These are phyloP conservation scores for Parnassius apollo DNA, from an alignment of 2,888 invertebrate genomes.

Conservation along the genomic window DNA sequence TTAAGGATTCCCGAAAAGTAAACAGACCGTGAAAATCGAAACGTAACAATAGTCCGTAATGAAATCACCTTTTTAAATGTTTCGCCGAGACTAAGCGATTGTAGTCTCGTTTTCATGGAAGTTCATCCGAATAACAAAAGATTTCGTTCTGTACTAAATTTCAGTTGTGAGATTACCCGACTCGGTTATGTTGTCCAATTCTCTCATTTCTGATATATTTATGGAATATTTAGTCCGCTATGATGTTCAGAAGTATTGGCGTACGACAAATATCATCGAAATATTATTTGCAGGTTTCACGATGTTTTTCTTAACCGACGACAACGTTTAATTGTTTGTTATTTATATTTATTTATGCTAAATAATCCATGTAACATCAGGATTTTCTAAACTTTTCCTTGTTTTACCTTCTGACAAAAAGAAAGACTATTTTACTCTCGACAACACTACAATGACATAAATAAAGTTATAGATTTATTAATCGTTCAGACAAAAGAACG, in stretches of 20 bases:
- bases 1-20: constrained; percentile 59
- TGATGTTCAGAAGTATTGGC: no score
- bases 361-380: constrained; percentile 45
- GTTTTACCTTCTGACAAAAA: constrained; percentile 48
- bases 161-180: constrained; percentile 68
- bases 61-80: constrained; percentile 66
- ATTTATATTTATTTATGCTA: no score
- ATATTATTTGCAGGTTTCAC: no score
- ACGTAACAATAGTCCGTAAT: constrained; percentile 70
- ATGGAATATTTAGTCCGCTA: no score
- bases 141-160: constrained; percentile 67
- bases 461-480: not conserved
- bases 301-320: no score
- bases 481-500: not conserved
- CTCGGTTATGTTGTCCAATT: constrained; percentile 46
- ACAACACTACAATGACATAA: constrained; percentile 37
- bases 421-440: constrained; percentile 60
- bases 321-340: no score
- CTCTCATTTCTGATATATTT: no score
- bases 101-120: constrained; percentile 74
- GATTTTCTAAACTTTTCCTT: constrained; percentile 75
- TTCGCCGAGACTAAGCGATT: constrained; percentile 63
- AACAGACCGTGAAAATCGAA: constrained; percentile 68
- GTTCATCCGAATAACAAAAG: constrained; percentile 74
- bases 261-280: no score